Evolutionary conservation across 1,140 invertebrate genomes (phyloP).

Genomic region (Eumeta japonica): DNA sequence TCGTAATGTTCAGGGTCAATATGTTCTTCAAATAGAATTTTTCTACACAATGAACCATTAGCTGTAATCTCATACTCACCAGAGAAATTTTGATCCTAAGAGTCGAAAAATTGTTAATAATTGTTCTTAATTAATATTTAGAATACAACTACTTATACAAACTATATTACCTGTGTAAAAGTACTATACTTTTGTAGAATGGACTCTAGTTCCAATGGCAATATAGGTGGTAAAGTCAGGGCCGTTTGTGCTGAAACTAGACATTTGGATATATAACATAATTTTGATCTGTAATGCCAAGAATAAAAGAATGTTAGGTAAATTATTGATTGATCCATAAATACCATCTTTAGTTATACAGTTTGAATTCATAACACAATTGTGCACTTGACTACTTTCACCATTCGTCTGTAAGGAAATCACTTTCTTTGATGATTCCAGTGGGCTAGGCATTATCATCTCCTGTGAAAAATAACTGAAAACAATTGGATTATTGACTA

Average conservation of each 20-base stretch:
- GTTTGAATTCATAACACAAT: conserved; percentile 17
- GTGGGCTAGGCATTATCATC: conserved; percentile 50
- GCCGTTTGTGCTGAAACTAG: conserved; percentile 62
- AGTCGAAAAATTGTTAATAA: conserved; percentile 10
- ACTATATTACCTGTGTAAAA: conserved; percentile 54
- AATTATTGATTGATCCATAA: not conserved
- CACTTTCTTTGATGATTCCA: conserved; percentile 44
- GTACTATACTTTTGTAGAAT: conserved; percentile 62
- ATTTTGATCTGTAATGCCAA: too few relatives aligned
- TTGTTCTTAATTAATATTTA: too few relatives aligned
- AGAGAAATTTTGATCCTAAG: conserved; percentile 38
- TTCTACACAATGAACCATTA: conserved; percentile 44
- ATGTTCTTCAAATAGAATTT: conserved; percentile 47
- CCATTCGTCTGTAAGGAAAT: conserved; percentile 29
- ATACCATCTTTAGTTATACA: conserved; percentile 28
- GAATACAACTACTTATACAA: too few relatives aligned
- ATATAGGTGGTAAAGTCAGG: conserved; percentile 57
- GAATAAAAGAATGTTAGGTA: not conserved
- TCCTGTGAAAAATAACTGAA: conserved; percentile 51
- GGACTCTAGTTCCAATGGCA: conserved; percentile 62
- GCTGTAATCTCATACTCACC: conserved; percentile 49
- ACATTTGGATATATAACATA: conserved; percentile 7
- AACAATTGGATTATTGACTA: conserved; percentile 9
- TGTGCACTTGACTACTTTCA: conserved; percentile 17
- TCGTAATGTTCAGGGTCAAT: conserved; percentile 43